Percentiles rank a stretch among this genome's conserved stretches.
Evolutionary conservation across 2,888 invertebrate genomes (phyloP).

Genomic region (Coenonympha glycerion): DNA sequence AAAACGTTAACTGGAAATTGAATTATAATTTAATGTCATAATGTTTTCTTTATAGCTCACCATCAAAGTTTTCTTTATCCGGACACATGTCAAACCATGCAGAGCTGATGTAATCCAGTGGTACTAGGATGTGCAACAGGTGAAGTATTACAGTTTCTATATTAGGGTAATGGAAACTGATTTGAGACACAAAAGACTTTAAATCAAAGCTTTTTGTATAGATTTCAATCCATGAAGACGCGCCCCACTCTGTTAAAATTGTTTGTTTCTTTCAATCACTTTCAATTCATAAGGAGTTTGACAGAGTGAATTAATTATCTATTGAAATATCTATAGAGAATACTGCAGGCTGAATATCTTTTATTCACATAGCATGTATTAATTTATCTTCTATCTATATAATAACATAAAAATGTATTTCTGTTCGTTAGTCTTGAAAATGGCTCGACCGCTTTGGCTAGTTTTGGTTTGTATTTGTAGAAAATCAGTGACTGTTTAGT

Average conservation of each 20-base stretch:
- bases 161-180: slow-evolving; percentile 64
- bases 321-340: no score
- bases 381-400: background rate
- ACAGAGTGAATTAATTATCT: no score
- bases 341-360: slow-evolving; percentile 40
- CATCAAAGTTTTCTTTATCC: slow-evolving; percentile 56
- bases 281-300: no score
- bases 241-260: no score
- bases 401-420: background rate
- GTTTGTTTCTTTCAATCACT: no score
- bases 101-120: slow-evolving; percentile 57
- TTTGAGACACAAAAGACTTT: slow-evolving; percentile 47
- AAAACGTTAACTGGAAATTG: background rate
- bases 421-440: no score
- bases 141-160: slow-evolving; percentile 54
- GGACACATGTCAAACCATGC: slow-evolving; percentile 62
- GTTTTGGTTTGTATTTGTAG: no score
- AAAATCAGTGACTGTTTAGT: no score
- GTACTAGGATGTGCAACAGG: slow-evolving; percentile 52
- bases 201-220: no score
- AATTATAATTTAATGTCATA: background rate
- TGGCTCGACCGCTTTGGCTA: no score
- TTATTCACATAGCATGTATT: slow-evolving; percentile 29
- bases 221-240: no score
- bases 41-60: slow-evolving; percentile 35